Percentiles rank a stretch among this genome's conserved stretches.
Evolutionary conservation across 2,888 invertebrate genomes (phyloP).

Genomic region (Chloroclystis v-ata): DNA sequence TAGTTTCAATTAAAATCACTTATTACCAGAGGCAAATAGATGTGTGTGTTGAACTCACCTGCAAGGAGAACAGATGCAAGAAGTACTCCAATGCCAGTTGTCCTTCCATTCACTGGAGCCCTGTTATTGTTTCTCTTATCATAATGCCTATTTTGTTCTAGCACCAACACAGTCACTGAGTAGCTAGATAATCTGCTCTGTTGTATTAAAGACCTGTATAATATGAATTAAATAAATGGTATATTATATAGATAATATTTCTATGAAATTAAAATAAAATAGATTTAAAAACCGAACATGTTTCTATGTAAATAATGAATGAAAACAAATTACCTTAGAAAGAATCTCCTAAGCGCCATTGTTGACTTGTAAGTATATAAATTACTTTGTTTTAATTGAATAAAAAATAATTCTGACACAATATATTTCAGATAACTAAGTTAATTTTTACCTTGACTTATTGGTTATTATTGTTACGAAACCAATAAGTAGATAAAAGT

Average conservation of each 20-base stretch:
- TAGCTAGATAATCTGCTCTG: slow-evolving; percentile 32
- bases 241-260: background rate
- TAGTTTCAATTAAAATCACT: too few species aligned
- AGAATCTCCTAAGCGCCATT: slow-evolving; percentile 10
- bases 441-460: background rate
- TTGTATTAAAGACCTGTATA: slow-evolving; percentile 37
- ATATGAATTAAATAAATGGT: background rate
- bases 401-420: too few species aligned
- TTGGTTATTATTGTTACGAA: background rate
- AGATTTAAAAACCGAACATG: too few species aligned
- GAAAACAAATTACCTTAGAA: slow-evolving; percentile 2
- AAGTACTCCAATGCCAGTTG: slow-evolving; percentile 35
- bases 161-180: slow-evolving; percentile 32
- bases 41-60: background rate
- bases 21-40: too few species aligned
- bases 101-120: slow-evolving; percentile 16
- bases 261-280: background rate
- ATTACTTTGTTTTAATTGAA: too few species aligned
- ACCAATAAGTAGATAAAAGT: background rate
- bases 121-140: slow-evolving; percentile 11
- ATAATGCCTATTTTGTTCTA: slow-evolving; percentile 28
- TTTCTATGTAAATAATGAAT: too few species aligned
- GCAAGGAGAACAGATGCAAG: slow-evolving; percentile 53
- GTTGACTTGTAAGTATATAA: too few species aligned
- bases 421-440: background rate